Conservation (phyloP, 2,888 invertebrate genomes). For the Keiferia lycopersicella region DNA sequence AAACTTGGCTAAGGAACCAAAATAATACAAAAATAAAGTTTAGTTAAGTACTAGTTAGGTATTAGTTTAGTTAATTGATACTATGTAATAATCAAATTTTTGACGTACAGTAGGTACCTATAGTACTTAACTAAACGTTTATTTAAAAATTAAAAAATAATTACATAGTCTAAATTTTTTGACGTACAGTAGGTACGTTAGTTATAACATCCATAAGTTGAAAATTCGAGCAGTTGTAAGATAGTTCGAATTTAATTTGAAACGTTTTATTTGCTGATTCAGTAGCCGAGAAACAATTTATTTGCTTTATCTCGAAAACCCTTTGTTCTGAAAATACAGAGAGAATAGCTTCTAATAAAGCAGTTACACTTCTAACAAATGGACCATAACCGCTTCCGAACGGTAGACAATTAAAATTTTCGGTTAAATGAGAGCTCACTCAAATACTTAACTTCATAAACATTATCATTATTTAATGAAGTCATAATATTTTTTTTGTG, state of each 20-base stretch:
- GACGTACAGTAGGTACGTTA: too few relatives aligned
- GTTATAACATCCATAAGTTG: background rate
- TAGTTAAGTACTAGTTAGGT: too few relatives aligned
- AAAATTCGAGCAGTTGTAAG: background rate
- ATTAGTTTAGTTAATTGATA: too few relatives aligned
- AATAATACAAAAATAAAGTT: too few relatives aligned
- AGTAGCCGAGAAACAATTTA: constrained; percentile 55
- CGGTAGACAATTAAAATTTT: constrained; percentile 53
- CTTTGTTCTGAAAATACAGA: constrained; percentile 59
- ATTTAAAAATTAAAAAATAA: too few relatives aligned
- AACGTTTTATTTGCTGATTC: constrained; percentile 52
- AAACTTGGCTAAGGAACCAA: background rate
- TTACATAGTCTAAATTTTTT: too few relatives aligned
- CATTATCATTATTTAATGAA: constrained; percentile 7
- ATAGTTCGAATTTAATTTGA: constrained; percentile 43
- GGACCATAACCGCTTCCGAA: constrained; percentile 56
- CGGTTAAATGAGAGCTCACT: constrained; percentile 30
- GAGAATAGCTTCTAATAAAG: constrained; percentile 56
- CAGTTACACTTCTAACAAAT: constrained; percentile 64
- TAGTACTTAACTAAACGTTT: too few relatives aligned
- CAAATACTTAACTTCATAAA: constrained; percentile 6
- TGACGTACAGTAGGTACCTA: too few relatives aligned
- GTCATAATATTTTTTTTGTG: background rate
- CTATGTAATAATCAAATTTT: too few relatives aligned
- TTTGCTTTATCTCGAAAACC: constrained; percentile 65